phyloP scores from a whole-genome alignment of 2,797 vertebrate species.

The Limosa lapponica region DNA sequence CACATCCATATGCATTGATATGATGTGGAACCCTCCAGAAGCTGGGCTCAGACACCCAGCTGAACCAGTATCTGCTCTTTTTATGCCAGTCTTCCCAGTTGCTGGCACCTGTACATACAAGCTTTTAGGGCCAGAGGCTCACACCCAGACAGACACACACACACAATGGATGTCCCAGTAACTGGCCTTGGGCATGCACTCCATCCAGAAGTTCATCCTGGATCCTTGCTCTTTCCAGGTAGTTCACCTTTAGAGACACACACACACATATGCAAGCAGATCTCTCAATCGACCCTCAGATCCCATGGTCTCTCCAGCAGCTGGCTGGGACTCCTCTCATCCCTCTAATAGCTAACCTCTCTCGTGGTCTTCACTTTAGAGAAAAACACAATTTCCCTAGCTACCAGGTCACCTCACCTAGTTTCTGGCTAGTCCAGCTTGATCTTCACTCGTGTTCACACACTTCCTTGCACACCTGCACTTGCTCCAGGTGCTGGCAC shows the following conservation, averaged over 20 bases:
- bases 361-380: background rate
- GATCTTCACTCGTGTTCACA: background rate
- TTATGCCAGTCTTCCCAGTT: background rate
- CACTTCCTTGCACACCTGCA: rapidly evolving
- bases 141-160: too few relatives aligned
- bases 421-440: background rate
- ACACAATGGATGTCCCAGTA: background rate
- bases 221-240: background rate
- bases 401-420: background rate
- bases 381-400: background rate
- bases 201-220: rapidly evolving
- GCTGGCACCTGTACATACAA: background rate
- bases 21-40: background rate
- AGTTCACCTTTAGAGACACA: background rate
- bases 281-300: rapidly evolving
- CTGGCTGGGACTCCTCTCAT: background rate
- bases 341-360: rapidly evolving
- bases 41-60: background rate
- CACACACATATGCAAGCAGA: rapidly evolving
- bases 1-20: background rate
- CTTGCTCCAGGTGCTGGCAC: background rate
- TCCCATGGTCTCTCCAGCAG: background rate
- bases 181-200: background rate
- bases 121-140: background rate
- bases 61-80: background rate